Evolutionary conservation across 2,888 invertebrate genomes (phyloP).

Genomic region (Calephelis perditalis): DNA sequence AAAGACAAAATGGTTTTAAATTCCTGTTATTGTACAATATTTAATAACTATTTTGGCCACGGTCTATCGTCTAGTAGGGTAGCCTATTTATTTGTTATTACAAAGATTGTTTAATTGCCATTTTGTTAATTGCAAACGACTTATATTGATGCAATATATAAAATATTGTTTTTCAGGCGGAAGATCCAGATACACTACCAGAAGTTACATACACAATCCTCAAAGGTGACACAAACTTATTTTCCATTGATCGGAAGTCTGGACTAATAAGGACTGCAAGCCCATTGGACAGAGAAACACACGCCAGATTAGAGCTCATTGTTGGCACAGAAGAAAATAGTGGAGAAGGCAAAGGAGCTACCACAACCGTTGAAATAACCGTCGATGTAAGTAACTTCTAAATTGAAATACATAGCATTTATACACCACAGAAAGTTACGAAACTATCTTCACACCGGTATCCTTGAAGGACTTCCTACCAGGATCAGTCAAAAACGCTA

Average conservation of each 20-base stretch:
- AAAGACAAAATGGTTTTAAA: no score
- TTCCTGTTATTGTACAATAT: no score
- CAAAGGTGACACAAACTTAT: constrained; percentile 88
- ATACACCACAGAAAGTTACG: no score
- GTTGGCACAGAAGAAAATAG: constrained; percentile 92
- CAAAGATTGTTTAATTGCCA: no score
- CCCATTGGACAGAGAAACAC: constrained; percentile 88
- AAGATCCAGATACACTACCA: constrained; percentile 88
- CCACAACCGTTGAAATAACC: constrained; percentile 84
- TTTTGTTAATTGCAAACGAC: neutral
- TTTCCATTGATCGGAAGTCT: constrained; percentile 88
- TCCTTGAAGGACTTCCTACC: no score
- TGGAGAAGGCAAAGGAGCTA: constrained; percentile 82
- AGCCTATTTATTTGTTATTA: no score
- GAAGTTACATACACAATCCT: constrained; percentile 90
- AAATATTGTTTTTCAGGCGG: constrained; percentile 75
- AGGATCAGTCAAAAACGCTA: no score
- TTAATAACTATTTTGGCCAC: no score
- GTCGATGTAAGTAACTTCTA: constrained; percentile 76
- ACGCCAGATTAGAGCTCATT: constrained; percentile 84
- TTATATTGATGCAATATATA: neutral
- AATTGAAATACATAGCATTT: no score
- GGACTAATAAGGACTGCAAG: constrained; percentile 88
- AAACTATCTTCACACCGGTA: no score
- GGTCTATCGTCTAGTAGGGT: no score